Evolutionary conservation across 1,140 invertebrate species (phyloP).

Genomic region (Elysia chlorotica): DNA sequence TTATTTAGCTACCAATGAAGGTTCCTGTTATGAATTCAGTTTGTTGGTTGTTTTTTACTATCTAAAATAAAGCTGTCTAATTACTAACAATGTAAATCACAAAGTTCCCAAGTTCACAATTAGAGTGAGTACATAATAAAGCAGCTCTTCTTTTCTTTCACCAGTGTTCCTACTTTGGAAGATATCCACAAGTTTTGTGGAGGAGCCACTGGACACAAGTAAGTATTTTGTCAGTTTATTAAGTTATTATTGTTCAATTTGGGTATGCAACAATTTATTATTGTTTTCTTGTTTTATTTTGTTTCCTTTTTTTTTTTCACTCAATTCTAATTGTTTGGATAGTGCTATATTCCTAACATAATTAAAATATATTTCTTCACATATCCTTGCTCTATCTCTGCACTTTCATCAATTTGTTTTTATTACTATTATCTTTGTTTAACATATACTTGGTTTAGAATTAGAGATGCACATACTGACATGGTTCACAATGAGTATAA

Average conservation of each 20-base stretch:
- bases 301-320: background rate
- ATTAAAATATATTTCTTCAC: background rate
- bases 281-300: background rate
- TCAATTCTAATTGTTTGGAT: background rate
- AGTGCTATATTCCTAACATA: too few species aligned
- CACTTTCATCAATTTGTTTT: background rate
- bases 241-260: background rate
- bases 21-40: too few species aligned
- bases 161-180: conserved; percentile 9
- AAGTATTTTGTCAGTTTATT: background rate
- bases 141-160: background rate
- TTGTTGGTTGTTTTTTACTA: too few species aligned
- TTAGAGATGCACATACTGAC: background rate
- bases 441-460: background rate
- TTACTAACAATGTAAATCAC: too few species aligned
- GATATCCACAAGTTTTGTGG: conserved; percentile 22
- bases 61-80: too few species aligned
- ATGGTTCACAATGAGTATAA: background rate
- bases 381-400: background rate
- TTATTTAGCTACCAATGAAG: too few species aligned
- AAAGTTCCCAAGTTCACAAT: too few species aligned
- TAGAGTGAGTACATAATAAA: too few species aligned
- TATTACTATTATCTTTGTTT: background rate
- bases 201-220: conserved; percentile 19
- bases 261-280: background rate